Evolutionary conservation across 2,888 invertebrate genomes (phyloP).

Genomic region (Megalurothrips usitatus): DNA sequence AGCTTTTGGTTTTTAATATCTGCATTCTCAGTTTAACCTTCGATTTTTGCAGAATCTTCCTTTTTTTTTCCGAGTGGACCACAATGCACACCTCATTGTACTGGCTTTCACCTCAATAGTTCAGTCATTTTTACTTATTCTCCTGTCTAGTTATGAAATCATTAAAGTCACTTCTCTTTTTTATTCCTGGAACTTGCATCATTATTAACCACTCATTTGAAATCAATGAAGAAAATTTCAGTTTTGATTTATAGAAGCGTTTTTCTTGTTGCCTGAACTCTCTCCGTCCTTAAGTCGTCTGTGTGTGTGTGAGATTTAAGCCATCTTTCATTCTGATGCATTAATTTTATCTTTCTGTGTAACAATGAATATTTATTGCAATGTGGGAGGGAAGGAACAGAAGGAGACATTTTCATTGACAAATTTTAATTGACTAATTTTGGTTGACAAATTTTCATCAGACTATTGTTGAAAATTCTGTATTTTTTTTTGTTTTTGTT

Average conservation of each 20-base stretch:
- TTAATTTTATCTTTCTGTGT: conserved; percentile 23
- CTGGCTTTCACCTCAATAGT: conserved; percentile 11
- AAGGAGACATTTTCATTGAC: conserved; percentile 20
- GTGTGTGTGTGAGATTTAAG: conserved; percentile 24
- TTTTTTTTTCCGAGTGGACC: conserved; percentile 12
- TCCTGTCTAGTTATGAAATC: not conserved
- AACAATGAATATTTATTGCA: conserved; percentile 25
- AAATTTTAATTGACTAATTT: not conserved
- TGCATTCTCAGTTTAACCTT: conserved; percentile 24
- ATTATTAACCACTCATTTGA: not conserved
- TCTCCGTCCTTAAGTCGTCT: conserved; percentile 26
- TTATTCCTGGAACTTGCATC: not conserved
- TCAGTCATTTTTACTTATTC: not conserved
- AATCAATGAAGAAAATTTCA: conserved; percentile 14
- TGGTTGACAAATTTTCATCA: conserved; percentile 3
- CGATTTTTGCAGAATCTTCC: not conserved
- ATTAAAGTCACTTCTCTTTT: not conserved
- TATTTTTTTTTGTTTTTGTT: conserved; percentile 17
- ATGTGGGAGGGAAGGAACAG: conserved; percentile 26
- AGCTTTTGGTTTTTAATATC: conserved; percentile 12
- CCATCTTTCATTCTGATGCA: conserved; percentile 24
- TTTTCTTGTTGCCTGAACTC: conserved; percentile 26
- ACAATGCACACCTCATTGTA: conserved; percentile 23
- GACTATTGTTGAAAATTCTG: conserved; percentile 5
- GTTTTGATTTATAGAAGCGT: conserved; percentile 10